These are phyloP conservation scores for Malacoraja senta DNA, from an alignment of 2,797 vertebrate species.

Conservation along the genomic window DNA sequence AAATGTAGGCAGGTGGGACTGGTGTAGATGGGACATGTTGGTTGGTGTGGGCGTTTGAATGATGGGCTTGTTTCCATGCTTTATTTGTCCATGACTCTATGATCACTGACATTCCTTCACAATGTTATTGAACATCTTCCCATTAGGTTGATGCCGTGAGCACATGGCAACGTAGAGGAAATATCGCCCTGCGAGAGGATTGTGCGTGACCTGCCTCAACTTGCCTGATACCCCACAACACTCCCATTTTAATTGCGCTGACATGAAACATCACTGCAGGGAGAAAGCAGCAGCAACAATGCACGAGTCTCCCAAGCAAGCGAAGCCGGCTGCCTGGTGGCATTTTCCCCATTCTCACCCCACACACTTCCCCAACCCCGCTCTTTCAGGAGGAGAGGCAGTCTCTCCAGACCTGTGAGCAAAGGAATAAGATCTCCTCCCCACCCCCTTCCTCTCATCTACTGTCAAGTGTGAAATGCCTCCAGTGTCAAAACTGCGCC, in stretches of 20 bases:
- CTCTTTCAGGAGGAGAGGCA: not conserved
- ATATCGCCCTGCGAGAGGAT: not conserved
- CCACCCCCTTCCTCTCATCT: not conserved
- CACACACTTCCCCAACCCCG: not conserved
- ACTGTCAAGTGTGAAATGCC: slow-evolving; percentile 24
- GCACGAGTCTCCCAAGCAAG: not conserved
- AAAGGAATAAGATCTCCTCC: not conserved
- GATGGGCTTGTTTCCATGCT: too few species aligned
- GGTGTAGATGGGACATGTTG: too few species aligned
- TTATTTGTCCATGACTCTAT: too few species aligned
- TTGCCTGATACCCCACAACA: not conserved
- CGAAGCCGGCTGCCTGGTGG: not conserved
- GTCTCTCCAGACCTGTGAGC: not conserved
- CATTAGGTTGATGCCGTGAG: not conserved
- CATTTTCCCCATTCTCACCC: not conserved
- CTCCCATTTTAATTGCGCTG: not conserved
- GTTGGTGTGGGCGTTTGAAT: too few species aligned
- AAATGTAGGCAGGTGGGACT: too few species aligned
- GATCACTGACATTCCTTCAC: not conserved
- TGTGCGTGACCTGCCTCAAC: not conserved
- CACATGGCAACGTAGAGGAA: not conserved
- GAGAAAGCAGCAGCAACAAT: not conserved
- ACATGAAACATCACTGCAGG: not conserved
- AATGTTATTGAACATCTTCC: not conserved
- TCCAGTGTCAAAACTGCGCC: not conserved